phyloP scores from a whole-genome alignment of 2,888 invertebrate species.

The Scaptodrosophila latifasciaeformis region DNA sequence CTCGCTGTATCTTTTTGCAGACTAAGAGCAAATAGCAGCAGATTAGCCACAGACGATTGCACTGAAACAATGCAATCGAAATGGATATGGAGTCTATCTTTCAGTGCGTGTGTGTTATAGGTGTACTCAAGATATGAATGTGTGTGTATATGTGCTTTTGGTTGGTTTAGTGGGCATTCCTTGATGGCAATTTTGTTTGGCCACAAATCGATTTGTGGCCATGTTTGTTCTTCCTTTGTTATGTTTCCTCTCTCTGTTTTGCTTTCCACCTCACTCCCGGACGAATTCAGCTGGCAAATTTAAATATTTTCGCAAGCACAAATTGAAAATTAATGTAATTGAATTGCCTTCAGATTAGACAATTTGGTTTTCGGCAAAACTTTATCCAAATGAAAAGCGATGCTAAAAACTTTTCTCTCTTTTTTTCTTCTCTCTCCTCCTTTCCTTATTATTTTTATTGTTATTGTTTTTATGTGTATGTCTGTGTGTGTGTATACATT shows the following conservation, averaged over 20 bases:
- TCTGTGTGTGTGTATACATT: no score
- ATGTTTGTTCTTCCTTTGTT: neutral
- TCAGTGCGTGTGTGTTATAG: no score
- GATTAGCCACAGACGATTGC: conserved; percentile 67
- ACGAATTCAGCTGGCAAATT: conserved; percentile 1
- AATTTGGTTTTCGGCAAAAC: conserved; percentile 2
- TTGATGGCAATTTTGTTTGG: neutral
- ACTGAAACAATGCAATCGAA: conserved; percentile 51
- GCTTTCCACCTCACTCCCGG: no score
- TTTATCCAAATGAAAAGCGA: neutral
- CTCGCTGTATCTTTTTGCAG: no score
- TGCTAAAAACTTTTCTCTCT: neutral
- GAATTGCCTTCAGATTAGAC: conserved; percentile 11
- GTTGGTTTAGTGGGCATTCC: conserved; percentile 10
- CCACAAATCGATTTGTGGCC: conserved; percentile 35
- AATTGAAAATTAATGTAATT: conserved; percentile 30
- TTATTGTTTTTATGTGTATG: conserved; percentile 16
- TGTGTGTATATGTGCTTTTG: conserved; percentile 38
- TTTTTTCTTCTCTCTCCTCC: conserved; percentile 20
- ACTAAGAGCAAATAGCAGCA: conserved; percentile 46
- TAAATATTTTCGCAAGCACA: neutral
- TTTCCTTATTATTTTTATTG: no score
- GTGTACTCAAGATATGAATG: conserved; percentile 8
- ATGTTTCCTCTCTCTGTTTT: conserved; percentile 9
- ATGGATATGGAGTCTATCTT: no score